Evolutionary conservation across 2,113 vertebrate genomes (phyloP).

Genomic region (Litocranius walleri): DNA sequence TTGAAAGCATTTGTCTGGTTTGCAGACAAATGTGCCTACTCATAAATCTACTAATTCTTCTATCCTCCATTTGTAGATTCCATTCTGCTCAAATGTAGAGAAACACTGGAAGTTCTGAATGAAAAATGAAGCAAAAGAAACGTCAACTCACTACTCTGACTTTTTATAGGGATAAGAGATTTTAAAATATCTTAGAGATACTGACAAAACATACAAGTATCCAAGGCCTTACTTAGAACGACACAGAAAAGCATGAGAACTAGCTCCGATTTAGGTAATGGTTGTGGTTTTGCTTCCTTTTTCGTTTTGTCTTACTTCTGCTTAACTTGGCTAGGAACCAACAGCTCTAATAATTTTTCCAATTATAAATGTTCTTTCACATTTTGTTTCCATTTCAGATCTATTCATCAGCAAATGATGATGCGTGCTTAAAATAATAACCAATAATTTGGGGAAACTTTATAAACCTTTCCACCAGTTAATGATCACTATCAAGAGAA

Average conservation of each 20-base stretch:
- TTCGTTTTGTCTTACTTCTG: background rate
- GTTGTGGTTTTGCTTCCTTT: background rate
- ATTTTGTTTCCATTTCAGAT: background rate
- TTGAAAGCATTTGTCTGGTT: background rate
- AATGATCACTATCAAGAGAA: background rate
- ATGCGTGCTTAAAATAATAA: background rate
- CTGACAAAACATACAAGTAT: background rate
- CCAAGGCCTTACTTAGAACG: background rate
- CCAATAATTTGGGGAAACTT: background rate
- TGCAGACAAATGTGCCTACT: background rate
- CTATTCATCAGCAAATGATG: slow-evolving; percentile 4
- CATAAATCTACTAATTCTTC: background rate
- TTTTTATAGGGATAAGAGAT: background rate
- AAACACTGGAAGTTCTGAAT: background rate
- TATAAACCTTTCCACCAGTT: background rate
- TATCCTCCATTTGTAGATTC: background rate
- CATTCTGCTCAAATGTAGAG: background rate
- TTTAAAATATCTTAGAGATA: background rate
- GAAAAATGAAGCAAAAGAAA: background rate
- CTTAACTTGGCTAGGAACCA: background rate
- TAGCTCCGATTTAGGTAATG: background rate
- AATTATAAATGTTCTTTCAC: background rate
- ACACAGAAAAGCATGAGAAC: background rate
- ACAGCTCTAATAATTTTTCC: background rate
- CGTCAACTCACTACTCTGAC: background rate